phyloP scores from a whole-genome alignment of 1,140 invertebrate genomes.

The Meloidogyne hapla region DNA sequence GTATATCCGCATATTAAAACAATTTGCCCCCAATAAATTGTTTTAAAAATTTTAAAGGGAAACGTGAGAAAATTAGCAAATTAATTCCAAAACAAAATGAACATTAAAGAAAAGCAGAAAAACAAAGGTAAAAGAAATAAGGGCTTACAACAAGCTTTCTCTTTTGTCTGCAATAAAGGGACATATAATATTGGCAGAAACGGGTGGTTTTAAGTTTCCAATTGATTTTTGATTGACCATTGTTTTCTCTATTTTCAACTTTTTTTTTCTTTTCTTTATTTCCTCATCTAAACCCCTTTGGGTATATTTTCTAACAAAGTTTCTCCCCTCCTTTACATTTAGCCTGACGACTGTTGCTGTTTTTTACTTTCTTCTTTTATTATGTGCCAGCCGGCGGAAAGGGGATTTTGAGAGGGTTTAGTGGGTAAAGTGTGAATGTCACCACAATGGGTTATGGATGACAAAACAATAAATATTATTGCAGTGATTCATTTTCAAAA shows the following conservation, averaged over 20 bases:
- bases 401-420: background rate
- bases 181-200: background rate
- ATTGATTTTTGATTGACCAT: background rate
- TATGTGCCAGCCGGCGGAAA: background rate
- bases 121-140: background rate
- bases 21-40: too few relatives aligned
- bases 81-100: too few relatives aligned
- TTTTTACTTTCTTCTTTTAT: background rate
- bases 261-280: background rate
- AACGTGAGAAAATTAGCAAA: too few relatives aligned
- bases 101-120: background rate
- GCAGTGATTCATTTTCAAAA: too few relatives aligned
- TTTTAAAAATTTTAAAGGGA: too few relatives aligned
- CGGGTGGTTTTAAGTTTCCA: background rate
- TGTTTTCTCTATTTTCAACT: background rate
- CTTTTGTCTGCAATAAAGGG: background rate
- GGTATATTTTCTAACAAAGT: background rate
- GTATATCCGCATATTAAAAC: too few relatives aligned
- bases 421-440: background rate
- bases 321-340: background rate
- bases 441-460: background rate
- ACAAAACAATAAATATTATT: background rate
- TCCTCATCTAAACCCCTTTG: background rate
- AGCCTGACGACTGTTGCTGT: conserved; percentile 4
- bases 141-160: background rate